These are phyloP conservation scores for Rattus rattus DNA, from an alignment of 2,113 vertebrate genomes.

Conservation along the genomic window DNA sequence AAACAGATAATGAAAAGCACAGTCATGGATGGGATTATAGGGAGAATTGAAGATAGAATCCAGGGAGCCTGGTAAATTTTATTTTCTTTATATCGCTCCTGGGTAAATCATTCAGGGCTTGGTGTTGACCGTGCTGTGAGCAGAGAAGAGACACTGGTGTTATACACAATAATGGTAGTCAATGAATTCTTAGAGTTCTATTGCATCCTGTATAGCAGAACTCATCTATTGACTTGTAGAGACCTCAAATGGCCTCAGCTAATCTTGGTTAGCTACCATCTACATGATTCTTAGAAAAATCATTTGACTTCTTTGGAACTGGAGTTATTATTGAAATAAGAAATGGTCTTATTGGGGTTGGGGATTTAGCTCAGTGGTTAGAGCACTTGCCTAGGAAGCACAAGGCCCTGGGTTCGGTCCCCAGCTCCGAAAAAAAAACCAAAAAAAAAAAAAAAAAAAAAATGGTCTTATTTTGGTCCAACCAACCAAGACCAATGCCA, in stretches of 20 bases:
- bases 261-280: background rate
- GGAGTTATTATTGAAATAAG: slow-evolving; percentile 41
- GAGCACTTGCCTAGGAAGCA: no score
- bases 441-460: no score
- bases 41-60: background rate
- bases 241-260: background rate
- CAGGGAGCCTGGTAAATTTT: background rate
- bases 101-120: background rate
- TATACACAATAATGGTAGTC: background rate
- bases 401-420: no score
- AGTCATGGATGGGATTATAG: slow-evolving; percentile 20
- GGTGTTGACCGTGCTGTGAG: background rate
- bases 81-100: slow-evolving; percentile 33
- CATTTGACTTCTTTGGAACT: background rate
- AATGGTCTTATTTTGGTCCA: no score
- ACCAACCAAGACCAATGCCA: background rate
- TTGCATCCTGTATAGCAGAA: background rate
- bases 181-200: slow-evolving; percentile 28
- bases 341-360: no score
- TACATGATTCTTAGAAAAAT: slow-evolving; percentile 5
- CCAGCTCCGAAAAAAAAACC: no score
- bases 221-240: background rate
- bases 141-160: slow-evolving; percentile 32
- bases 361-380: no score
- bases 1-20: background rate